Evolutionary conservation across 2,797 vertebrate genomes (phyloP).

Genomic region (Coregonus sp.): DNA sequence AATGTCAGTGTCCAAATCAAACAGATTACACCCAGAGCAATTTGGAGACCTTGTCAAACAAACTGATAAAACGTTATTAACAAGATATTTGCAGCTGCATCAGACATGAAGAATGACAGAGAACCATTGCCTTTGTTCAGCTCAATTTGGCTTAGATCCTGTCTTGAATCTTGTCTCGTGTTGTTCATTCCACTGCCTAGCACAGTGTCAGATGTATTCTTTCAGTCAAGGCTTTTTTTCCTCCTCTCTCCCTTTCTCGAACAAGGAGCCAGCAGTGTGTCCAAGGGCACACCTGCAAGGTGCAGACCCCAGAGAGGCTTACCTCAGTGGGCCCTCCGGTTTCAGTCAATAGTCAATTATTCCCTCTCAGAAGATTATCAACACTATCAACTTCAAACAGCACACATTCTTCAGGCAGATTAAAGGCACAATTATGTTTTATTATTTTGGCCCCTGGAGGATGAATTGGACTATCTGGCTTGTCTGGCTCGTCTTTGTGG

Average conservation of each 20-base stretch:
- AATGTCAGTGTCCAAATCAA: conserved; percentile 48
- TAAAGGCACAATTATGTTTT: conserved; percentile 97
- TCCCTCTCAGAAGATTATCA: conserved; percentile 81
- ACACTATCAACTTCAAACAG: conserved; percentile 94
- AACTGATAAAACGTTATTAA: conserved; percentile 65
- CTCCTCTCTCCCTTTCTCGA: conserved; percentile 61
- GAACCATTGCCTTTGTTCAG: conserved; percentile 68
- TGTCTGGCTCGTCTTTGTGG: conserved; percentile 75
- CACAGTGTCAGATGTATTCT: conserved; percentile 85
- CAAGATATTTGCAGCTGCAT: conserved; percentile 56
- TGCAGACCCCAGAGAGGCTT: conserved; percentile 77
- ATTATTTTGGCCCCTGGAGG: conserved; percentile 83
- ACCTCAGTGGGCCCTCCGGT: conserved; percentile 75
- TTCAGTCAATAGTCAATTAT: conserved; percentile 90
- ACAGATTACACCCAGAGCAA: conserved; percentile 69
- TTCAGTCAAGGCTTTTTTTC: conserved; percentile 67
- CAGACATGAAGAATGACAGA: conserved; percentile 60
- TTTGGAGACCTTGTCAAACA: conserved; percentile 60
- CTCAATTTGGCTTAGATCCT: conserved; percentile 48
- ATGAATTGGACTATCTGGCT: conserved; percentile 71
- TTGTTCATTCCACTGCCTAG: conserved; percentile 76
- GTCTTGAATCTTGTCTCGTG: conserved; percentile 45
- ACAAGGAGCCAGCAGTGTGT: conserved; percentile 88
- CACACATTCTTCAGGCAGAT: conserved; percentile 94
- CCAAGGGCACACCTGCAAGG: conserved; percentile 90